A percentile compares a stretch with the other conserved stretches of the same genome.
These are phyloP conservation scores for Musca domestica DNA, from an alignment of 1,140 invertebrate species.

Conservation along the genomic window DNA sequence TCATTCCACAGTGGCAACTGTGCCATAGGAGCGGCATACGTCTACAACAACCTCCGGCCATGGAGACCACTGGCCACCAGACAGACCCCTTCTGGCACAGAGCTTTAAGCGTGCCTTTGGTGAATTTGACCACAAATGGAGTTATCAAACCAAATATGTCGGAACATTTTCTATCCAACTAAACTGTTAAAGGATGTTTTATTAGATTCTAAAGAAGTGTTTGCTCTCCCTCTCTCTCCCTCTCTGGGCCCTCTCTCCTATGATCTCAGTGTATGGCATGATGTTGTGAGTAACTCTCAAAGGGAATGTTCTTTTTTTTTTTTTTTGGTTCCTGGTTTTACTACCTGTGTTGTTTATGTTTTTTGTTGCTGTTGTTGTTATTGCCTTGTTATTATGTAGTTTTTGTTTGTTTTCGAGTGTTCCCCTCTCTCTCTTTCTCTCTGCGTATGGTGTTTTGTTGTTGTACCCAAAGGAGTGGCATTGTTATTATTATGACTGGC, in stretches of 20 bases:
- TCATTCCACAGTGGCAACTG: not conserved
- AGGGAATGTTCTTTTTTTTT: slow-evolving; percentile 10
- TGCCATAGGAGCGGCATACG: too few relatives aligned
- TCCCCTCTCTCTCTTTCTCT: too few relatives aligned
- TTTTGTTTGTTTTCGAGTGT: not conserved
- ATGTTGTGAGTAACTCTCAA: slow-evolving; percentile 9
- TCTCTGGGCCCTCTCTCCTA: too few relatives aligned
- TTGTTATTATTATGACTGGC: slow-evolving; percentile 5
- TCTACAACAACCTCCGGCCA: too few relatives aligned
- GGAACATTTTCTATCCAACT: not conserved
- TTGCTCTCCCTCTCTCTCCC: too few relatives aligned
- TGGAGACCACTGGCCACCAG: too few relatives aligned
- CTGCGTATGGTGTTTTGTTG: not conserved
- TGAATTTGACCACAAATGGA: slow-evolving; percentile 22
- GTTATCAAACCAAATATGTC: slow-evolving; percentile 22
- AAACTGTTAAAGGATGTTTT: slow-evolving; percentile 13
- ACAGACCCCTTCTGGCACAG: too few relatives aligned
- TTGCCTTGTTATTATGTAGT: not conserved
- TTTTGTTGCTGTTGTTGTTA: not conserved
- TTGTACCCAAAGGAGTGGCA: slow-evolving; percentile 11
- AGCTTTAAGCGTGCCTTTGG: slow-evolving; percentile 7
- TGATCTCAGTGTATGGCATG: too few relatives aligned
- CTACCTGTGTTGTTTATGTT: too few relatives aligned
- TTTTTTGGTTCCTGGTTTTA: too few relatives aligned
- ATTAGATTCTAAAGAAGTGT: slow-evolving; percentile 16